Conservation (phyloP, 2,113 vertebrate species). For the Podarcis cretensis region DNA sequence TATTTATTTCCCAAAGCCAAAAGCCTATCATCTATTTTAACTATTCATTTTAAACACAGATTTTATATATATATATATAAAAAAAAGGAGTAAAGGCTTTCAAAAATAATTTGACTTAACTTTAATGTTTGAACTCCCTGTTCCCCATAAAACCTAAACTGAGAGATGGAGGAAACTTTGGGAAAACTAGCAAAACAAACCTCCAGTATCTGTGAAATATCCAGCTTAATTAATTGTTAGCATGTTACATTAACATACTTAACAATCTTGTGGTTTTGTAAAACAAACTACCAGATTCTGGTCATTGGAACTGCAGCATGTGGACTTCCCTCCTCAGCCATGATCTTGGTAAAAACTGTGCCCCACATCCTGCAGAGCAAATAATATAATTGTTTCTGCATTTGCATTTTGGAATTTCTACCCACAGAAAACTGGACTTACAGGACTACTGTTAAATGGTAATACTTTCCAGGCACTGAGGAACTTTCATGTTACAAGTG, state of each 20-base stretch:
- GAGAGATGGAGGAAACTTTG: too few relatives aligned
- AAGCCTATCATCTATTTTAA: not conserved
- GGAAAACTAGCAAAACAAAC: slow-evolving; percentile 36
- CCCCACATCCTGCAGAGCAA: too few relatives aligned
- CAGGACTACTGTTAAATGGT: not conserved
- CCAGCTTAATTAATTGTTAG: not conserved
- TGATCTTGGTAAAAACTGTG: too few relatives aligned
- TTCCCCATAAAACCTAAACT: slow-evolving; percentile 50
- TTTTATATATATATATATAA: too few relatives aligned
- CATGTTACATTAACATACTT: too few relatives aligned
- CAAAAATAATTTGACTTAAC: slow-evolving; percentile 27
- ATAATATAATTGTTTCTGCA: not conserved
- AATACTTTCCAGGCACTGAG: not conserved
- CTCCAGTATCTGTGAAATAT: slow-evolving; percentile 50
- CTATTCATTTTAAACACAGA: not conserved
- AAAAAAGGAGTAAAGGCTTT: slow-evolving; percentile 15
- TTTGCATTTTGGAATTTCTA: not conserved
- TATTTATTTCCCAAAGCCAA: not conserved
- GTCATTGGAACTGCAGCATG: too few relatives aligned
- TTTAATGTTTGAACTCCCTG: slow-evolving; percentile 50
- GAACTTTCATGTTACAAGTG: not conserved
- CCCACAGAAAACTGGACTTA: not conserved
- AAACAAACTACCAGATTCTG: too few relatives aligned
- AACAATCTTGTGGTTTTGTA: too few relatives aligned
- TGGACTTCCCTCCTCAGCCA: too few relatives aligned